These are phyloP conservation scores for Drosophila albomicans DNA, from an alignment of 1,140 invertebrate genomes.

Conservation along the genomic window DNA sequence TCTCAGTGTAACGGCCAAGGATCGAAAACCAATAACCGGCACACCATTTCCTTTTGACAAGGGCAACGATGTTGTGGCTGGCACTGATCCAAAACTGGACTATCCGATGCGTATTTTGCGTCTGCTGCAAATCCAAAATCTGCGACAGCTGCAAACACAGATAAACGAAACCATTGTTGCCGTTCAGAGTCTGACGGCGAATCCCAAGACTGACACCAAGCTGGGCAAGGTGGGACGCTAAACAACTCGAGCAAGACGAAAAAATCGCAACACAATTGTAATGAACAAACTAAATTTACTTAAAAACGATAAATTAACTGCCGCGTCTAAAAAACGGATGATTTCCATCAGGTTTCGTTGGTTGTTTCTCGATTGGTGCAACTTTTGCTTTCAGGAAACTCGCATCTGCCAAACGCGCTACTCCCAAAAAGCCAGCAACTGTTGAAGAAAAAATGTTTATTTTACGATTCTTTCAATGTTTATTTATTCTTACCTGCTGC, in stretches of 20 bases:
- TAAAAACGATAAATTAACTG: slow-evolving; percentile 1
- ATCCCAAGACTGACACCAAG: slow-evolving; percentile 98
- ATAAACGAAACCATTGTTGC: slow-evolving; percentile 97
- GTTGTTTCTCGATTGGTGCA: slow-evolving; percentile 28
- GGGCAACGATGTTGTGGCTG: slow-evolving; percentile 84
- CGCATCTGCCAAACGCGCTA: slow-evolving; percentile 67
- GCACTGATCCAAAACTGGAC: slow-evolving; percentile 88
- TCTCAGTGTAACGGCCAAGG: slow-evolving; percentile 88
- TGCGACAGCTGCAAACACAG: slow-evolving; percentile 95
- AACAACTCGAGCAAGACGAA: neutral
- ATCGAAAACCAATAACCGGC: slow-evolving; percentile 89
- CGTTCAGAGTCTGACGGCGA: slow-evolving; percentile 96
- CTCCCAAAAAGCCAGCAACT: slow-evolving; percentile 61
- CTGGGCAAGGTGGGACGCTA: slow-evolving; percentile 95
- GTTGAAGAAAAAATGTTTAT: neutral
- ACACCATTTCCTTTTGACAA: slow-evolving; percentile 89
- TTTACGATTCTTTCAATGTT: neutral
- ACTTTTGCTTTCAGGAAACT: slow-evolving; percentile 55
- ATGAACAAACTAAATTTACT: slow-evolving; percentile 37
- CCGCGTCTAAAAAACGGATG: slow-evolving; percentile 65
- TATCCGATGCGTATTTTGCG: slow-evolving; percentile 93
- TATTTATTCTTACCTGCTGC: slow-evolving; percentile 50
- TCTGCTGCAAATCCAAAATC: slow-evolving; percentile 95
- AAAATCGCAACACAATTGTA: slow-evolving; percentile 22
- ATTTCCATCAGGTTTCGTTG: slow-evolving; percentile 33